phyloP scores from a whole-genome alignment of 2,113 vertebrate species.

The Struthidea cinerea region DNA sequence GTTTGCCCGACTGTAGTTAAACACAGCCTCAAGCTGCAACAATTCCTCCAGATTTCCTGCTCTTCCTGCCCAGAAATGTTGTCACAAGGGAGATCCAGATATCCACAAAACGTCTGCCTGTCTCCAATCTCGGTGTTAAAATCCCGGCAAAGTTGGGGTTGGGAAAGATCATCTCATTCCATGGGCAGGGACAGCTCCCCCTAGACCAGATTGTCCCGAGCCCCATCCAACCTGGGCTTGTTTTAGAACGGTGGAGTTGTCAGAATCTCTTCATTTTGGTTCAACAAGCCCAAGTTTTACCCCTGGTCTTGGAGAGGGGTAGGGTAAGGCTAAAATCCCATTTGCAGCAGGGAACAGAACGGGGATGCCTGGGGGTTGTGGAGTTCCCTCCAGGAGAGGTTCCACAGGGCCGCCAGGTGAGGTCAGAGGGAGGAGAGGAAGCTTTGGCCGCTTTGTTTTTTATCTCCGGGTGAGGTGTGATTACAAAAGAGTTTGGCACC shows the following conservation, averaged over 20 bases:
- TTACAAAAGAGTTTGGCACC: neutral
- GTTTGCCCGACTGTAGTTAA: neutral
- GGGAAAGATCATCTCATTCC: neutral
- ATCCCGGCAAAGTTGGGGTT: neutral
- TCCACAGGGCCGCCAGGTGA: neutral
- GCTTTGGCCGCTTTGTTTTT: neutral
- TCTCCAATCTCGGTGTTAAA: neutral
- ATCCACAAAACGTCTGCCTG: neutral
- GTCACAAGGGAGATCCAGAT: neutral
- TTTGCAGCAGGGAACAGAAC: neutral
- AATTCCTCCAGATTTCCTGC: neutral
- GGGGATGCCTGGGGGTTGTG: neutral
- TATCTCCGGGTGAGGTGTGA: neutral
- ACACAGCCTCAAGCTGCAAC: neutral
- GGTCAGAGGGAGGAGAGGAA: neutral
- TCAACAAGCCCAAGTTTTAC: neutral
- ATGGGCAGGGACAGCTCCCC: neutral
- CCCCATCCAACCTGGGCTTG: neutral
- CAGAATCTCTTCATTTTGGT: neutral
- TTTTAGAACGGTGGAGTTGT: neutral
- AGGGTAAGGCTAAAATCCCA: neutral
- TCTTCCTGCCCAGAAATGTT: neutral
- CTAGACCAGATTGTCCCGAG: neutral
- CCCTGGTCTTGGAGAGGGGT: neutral
- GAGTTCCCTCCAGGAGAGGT: neutral